phyloP scores from a whole-genome alignment of 2,888 invertebrate genomes.

The Protophormia terraenovae region DNA sequence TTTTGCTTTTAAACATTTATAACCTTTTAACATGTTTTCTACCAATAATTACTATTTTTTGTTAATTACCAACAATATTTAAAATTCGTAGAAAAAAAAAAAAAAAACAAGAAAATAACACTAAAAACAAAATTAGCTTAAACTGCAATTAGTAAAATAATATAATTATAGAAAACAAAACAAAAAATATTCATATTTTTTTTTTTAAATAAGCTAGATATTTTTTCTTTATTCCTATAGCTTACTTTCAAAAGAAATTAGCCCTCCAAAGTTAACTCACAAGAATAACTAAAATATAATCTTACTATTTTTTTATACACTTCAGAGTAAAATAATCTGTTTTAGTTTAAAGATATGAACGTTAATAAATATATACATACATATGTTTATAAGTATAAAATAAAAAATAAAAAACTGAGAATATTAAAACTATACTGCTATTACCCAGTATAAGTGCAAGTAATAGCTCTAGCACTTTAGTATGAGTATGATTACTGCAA shows the following conservation, averaged over 20 bases:
- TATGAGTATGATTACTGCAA: slow-evolving; percentile 54
- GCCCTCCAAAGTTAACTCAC: background rate
- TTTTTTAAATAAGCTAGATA: background rate
- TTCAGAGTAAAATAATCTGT: slow-evolving; percentile 1
- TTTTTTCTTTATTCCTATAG: background rate
- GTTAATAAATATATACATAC: background rate
- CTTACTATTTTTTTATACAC: too few relatives aligned
- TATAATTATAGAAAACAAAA: background rate
- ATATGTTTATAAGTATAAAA: background rate
- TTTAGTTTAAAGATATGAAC: slow-evolving; percentile 4
- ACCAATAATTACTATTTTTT: background rate
- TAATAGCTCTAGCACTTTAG: background rate
- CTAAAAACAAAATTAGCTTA: slow-evolving; percentile 13
- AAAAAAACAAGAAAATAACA: background rate
- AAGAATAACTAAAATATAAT: background rate
- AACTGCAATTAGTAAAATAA: slow-evolving; percentile 23
- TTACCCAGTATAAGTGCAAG: background rate
- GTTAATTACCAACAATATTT: background rate
- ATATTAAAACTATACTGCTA: background rate
- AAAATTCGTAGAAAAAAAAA: background rate
- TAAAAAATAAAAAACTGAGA: background rate
- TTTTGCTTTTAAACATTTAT: background rate
- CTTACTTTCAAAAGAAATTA: background rate
- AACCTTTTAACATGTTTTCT: background rate
- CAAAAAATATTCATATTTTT: too few relatives aligned